Conservation (phyloP, 2,113 vertebrate species). For the Tachuris rubrigastra region DNA sequence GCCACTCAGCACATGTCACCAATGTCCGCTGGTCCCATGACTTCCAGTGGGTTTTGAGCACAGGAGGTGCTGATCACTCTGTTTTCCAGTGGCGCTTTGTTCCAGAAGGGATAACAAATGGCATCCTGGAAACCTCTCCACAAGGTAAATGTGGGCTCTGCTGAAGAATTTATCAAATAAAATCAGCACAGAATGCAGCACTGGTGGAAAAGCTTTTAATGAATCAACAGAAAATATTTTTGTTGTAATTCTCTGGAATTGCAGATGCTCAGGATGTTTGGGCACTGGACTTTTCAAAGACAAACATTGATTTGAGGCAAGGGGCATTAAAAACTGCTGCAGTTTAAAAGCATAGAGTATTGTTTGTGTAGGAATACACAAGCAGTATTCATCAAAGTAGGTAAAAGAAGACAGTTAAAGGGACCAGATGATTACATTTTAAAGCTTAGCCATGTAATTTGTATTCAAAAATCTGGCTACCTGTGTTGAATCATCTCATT, state of each 20-base stretch:
- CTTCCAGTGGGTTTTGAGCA: slow-evolving; percentile 94
- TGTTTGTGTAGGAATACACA: not conserved
- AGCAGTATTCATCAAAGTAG: not conserved
- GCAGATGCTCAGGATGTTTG: not conserved
- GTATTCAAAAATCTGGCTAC: not conserved
- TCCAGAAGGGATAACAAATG: slow-evolving; percentile 91
- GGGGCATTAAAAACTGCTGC: not conserved
- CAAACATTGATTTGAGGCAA: not conserved
- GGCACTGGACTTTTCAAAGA: not conserved
- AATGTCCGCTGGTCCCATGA: slow-evolving; percentile 96
- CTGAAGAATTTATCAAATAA: not conserved
- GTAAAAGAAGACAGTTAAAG: not conserved
- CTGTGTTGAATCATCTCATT: not conserved
- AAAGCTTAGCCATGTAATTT: not conserved
- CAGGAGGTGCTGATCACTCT: slow-evolving; percentile 93
- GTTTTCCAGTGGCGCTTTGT: slow-evolving; percentile 98
- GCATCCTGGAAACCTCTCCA: slow-evolving; percentile 82
- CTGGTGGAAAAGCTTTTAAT: not conserved
- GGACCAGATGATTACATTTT: not conserved
- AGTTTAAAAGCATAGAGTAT: not conserved
- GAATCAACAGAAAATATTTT: not conserved
- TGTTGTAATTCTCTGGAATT: not conserved
- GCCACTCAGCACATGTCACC: slow-evolving; percentile 96
- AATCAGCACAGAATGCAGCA: not conserved
- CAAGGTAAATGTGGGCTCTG: slow-evolving; percentile 78